Base-by-base conservation (phyloP, 1,140 invertebrate genomes). In the Liolophura sinensis region DNA sequence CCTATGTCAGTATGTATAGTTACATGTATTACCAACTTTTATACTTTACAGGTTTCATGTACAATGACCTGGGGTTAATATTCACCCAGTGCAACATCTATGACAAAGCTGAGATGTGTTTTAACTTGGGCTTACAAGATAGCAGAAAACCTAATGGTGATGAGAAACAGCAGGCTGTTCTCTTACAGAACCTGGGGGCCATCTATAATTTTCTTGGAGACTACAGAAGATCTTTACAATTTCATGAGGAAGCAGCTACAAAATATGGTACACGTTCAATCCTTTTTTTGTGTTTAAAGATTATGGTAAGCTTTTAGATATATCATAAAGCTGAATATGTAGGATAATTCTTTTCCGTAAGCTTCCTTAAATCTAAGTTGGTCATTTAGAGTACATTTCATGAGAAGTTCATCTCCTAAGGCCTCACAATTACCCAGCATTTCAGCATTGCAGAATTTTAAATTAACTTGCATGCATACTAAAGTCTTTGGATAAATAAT, bases 171-270 rank as follows among this genome's bases (percentile, higher is more conserved):
- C 64, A 74, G 54, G 77, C 77, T 14, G 77, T 79, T 16, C 62
- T 79, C n/a, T 58, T 72, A 18, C 76, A 79, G 56, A 79, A 79
- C 62, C 70, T 79, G 48, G 77, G 77, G 18, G 77, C 76, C 52
- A 64, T 72, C 5, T 79, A 73, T 58, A 79, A 79, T 52, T 76
- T 70, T 48, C 20, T 73, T 9, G 70, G 73, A 52, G 71, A 78
- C 50, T 79, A 71, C 48, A 65, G 76, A 54, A 65, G 66, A 25
- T 67, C 77, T 51, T 55, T 77, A 12, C 60, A 67, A 0, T 73
- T 69, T 58, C 77, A 77, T 58, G 65, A 74, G 64, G 47, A 65
- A 20, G 77, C 77, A 56, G 65, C 65, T 27, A 65, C 64, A 48
- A 54, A 66, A 56, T 72, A 76, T 72, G 77, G 75, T 78, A 65